phyloP scores from a whole-genome alignment of 2,888 invertebrate species.

The Adineta ricciae region DNA sequence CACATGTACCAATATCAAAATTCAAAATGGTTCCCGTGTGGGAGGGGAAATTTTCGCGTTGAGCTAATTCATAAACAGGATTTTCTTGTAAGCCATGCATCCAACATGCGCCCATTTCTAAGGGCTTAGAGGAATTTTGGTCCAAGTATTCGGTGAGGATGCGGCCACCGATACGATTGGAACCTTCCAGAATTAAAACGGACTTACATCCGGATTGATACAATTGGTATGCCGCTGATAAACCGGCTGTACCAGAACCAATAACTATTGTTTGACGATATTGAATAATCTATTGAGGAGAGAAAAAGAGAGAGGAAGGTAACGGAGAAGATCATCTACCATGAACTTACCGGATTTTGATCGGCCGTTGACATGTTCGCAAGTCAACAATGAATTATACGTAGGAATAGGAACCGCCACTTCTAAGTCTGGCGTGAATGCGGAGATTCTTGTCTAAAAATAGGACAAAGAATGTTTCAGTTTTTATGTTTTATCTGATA shows the following conservation, averaged over 20 bases:
- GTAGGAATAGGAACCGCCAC: neutral
- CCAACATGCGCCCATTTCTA: conserved; percentile 33
- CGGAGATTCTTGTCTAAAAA: neutral
- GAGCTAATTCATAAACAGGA: conserved; percentile 32
- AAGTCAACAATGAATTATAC: neutral
- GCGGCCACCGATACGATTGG: neutral
- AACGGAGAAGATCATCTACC: neutral
- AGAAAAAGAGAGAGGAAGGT: too few species aligned
- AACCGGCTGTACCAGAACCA: conserved; percentile 1
- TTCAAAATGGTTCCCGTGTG: neutral
- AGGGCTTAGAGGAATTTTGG: neutral
- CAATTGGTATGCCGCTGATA: neutral
- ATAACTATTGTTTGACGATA: neutral
- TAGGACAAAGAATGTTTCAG: neutral
- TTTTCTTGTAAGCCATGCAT: conserved; percentile 32
- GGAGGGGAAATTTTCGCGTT: neutral
- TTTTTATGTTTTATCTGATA: neutral
- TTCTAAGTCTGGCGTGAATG: neutral
- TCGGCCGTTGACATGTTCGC: neutral
- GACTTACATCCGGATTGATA: neutral
- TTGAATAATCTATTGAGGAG: neutral
- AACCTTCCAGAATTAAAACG: conserved; percentile 9
- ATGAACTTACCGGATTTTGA: neutral
- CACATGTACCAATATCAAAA: conserved; percentile 19
- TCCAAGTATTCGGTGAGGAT: conserved; percentile 11